phyloP scores from a whole-genome alignment of 2,888 invertebrate species.

The Myopa testacea region DNA sequence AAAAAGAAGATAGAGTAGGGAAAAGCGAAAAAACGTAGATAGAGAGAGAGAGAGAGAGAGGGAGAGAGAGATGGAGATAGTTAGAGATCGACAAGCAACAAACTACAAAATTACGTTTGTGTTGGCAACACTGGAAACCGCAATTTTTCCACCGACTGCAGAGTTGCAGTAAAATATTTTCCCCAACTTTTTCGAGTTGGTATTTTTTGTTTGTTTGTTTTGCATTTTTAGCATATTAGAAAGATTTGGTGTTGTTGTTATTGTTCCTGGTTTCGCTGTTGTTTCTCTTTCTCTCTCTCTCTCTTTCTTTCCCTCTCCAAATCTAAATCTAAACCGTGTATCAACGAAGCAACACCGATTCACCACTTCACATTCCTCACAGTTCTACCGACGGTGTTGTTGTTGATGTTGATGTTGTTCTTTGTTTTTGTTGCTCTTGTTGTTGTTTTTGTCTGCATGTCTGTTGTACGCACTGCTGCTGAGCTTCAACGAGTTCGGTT shows the following conservation, averaged over 20 bases:
- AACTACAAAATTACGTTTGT: slow-evolving; percentile 6
- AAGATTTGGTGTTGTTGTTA: neutral
- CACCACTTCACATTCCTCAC: too few species aligned
- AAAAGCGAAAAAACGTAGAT: neutral
- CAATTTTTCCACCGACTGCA: neutral
- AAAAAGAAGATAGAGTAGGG: slow-evolving; percentile 14
- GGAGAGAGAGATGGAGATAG: neutral
- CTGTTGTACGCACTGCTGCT: slow-evolving; percentile 4
- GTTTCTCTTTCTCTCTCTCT: neutral
- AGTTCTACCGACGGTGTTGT: too few species aligned
- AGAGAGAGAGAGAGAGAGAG: neutral
- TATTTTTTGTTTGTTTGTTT: slow-evolving; percentile 6
- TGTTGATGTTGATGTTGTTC: too few species aligned
- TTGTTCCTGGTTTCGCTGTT: neutral
- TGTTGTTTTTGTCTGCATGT: neutral
- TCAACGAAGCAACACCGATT: too few species aligned
- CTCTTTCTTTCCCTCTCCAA: neutral
- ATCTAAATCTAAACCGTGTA: too few species aligned
- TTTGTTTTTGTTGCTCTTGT: too few species aligned
- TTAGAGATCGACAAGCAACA: neutral
- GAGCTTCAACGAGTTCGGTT: slow-evolving; percentile 12
- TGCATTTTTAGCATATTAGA: slow-evolving; percentile 1
- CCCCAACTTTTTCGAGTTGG: neutral
- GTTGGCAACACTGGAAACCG: slow-evolving; percentile 12
- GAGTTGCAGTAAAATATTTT: slow-evolving; percentile 15